phyloP scores from a whole-genome alignment of 2,888 invertebrate species.

The Lepas anatifera region DNA sequence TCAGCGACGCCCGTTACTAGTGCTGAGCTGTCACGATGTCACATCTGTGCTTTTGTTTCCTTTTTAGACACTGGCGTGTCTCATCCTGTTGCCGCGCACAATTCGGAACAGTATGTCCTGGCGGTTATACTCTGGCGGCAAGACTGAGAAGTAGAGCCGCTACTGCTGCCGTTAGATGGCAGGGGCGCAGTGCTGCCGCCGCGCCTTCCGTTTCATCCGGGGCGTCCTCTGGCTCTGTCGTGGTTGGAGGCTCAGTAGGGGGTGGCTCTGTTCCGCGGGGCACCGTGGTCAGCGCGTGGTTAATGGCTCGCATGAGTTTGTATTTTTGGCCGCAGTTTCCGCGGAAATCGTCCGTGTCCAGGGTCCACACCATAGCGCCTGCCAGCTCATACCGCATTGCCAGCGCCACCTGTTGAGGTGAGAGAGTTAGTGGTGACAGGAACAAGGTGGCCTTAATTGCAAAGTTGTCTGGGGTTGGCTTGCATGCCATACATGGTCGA shows the following conservation, averaged over 20 bases:
- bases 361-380: constrained; percentile 79
- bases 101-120: no score
- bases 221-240: neutral
- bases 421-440: no score
- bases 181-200: neutral
- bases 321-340: constrained; percentile 55
- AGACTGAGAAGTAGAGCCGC: neutral
- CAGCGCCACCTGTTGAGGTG: constrained; percentile 36
- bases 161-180: neutral
- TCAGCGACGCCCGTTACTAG: no score
- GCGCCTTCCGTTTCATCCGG: neutral
- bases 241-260: constrained; percentile 1
- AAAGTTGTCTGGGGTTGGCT: no score
- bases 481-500: no score
- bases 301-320: constrained; percentile 57
- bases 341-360: constrained; percentile 75
- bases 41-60: no score
- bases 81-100: no score
- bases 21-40: no score
- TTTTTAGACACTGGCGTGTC: no score
- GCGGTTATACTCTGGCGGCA: neutral
- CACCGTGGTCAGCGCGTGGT: constrained; percentile 44
- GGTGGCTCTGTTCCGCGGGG: neutral
- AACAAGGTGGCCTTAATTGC: no score
- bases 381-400: constrained; percentile 52